phyloP scores from a whole-genome alignment of 64 coral and sea anemone species.

The Stichodactyla helianthus region DNA sequence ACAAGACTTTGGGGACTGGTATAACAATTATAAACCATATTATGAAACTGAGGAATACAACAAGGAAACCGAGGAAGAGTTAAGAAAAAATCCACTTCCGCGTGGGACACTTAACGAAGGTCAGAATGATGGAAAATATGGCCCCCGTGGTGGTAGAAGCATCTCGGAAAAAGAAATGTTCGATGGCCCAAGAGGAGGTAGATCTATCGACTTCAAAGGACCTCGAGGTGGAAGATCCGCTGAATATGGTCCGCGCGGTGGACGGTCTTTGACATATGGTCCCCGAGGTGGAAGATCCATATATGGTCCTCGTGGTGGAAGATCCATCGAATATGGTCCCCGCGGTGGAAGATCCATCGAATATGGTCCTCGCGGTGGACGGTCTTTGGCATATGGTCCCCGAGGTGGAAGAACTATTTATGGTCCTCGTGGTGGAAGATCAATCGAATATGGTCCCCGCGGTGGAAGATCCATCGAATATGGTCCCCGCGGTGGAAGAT shows the following conservation, averaged over 20 bases:
- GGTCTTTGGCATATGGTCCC: constrained; percentile 17
- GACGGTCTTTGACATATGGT: constrained; percentile 14
- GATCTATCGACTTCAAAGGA: constrained; percentile 14
- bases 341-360: constrained; percentile 18
- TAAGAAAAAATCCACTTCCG: background rate
- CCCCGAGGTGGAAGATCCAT: constrained; percentile 15
- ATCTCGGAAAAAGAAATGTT: constrained; percentile 17
- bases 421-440: constrained; percentile 28
- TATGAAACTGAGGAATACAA: background rate
- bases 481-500: constrained; percentile 38
- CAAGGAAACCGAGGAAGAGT: background rate
- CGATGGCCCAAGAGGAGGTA: constrained; percentile 62
- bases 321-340: constrained; percentile 15
- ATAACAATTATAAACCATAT: constrained; percentile 4
- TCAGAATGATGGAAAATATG: constrained; percentile 22
- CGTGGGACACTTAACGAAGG: background rate
- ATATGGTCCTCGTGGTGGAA: constrained; percentile 14
- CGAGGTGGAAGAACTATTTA: constrained; percentile 42
- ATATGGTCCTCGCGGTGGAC: constrained; percentile 36
- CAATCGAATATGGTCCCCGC: constrained; percentile 21
- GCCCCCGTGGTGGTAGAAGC: constrained; percentile 50
- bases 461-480: constrained; percentile 19
- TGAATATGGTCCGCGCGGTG: constrained; percentile 33
- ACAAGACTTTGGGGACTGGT: constrained; percentile 13
- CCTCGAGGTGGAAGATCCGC: constrained; percentile 30